These are phyloP conservation scores for Thumatha senex DNA, from an alignment of 2,888 invertebrate genomes.

Conservation along the genomic window DNA sequence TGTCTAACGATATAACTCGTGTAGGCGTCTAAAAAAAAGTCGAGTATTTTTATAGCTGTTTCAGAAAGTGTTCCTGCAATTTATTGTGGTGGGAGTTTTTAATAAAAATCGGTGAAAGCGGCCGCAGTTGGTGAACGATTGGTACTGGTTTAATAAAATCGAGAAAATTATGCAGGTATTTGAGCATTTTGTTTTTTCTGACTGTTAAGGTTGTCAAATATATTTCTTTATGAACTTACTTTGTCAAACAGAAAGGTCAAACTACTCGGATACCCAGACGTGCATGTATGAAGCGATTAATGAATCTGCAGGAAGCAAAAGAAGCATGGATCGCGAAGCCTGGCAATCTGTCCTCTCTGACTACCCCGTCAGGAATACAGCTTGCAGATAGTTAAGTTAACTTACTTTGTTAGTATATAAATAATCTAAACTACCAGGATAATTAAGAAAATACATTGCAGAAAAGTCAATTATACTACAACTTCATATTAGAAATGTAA, in stretches of 20 bases:
- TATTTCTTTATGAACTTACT: background rate
- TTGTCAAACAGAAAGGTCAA: background rate
- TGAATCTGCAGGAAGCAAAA: too few relatives aligned
- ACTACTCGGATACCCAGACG: too few relatives aligned
- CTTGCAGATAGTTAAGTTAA: too few relatives aligned
- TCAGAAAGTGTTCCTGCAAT: slow-evolving; percentile 28
- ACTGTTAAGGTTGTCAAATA: background rate
- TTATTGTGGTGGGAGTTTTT: slow-evolving; percentile 38
- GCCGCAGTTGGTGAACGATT: slow-evolving; percentile 10
- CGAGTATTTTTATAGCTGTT: slow-evolving; percentile 29
- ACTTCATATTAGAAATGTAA: too few relatives aligned
- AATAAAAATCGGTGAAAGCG: slow-evolving; percentile 34
- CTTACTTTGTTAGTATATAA: background rate
- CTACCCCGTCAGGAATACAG: too few relatives aligned
- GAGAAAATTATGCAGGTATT: slow-evolving; percentile 26
- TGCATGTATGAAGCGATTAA: too few relatives aligned
- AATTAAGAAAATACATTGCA: too few relatives aligned
- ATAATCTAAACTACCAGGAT: background rate
- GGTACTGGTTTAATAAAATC: slow-evolving; percentile 13
- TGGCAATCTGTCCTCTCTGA: too few relatives aligned
- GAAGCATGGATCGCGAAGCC: too few relatives aligned
- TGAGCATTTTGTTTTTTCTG: slow-evolving; percentile 7
- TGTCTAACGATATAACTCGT: slow-evolving; percentile 33
- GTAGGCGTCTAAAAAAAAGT: slow-evolving; percentile 35
- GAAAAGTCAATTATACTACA: too few relatives aligned